A percentile compares a stretch with the other conserved stretches of the same genome.
Conservation (phyloP, 2,888 invertebrate genomes). For the Amphimallon solstitiale region DNA sequence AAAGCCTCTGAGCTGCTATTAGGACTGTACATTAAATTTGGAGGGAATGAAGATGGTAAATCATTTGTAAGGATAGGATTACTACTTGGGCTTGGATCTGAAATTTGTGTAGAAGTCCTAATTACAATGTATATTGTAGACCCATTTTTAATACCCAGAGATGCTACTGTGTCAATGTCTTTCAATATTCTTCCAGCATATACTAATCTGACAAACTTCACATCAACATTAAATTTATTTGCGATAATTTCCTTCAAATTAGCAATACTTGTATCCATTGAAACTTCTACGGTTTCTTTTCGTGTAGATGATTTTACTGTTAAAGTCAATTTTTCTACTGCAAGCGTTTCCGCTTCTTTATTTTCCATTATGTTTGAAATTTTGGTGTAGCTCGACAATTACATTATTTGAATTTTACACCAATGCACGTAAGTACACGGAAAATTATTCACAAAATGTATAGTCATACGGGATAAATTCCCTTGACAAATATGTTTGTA, state of each 20-base stretch:
- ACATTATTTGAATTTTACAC: constrained; percentile 14
- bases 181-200: constrained; percentile 99
- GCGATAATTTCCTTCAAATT: constrained; percentile 89
- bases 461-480: neutral
- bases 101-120: constrained; percentile 71
- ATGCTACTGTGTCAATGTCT: constrained; percentile 86
- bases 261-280: constrained; percentile 83
- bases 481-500: neutral
- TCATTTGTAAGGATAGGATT: constrained; percentile 12
- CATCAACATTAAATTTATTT: constrained; percentile 84
- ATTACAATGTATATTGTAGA: constrained; percentile 95
- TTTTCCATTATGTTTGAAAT: constrained; percentile 4
- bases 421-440: neutral
- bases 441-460: neutral
- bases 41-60: neutral
- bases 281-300: constrained; percentile 86
- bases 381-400: neutral
- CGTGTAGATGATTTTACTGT: constrained; percentile 96
- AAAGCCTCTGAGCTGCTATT: constrained; percentile 97
- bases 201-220: constrained; percentile 93
- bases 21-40: constrained; percentile 67
- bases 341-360: neutral
- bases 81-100: constrained; percentile 63
- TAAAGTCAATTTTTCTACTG: constrained; percentile 74
- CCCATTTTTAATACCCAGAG: constrained; percentile 94